Base-by-base conservation (phyloP, 2,113 vertebrate genomes). In the Dolichallabes microphthalmus region DNA sequence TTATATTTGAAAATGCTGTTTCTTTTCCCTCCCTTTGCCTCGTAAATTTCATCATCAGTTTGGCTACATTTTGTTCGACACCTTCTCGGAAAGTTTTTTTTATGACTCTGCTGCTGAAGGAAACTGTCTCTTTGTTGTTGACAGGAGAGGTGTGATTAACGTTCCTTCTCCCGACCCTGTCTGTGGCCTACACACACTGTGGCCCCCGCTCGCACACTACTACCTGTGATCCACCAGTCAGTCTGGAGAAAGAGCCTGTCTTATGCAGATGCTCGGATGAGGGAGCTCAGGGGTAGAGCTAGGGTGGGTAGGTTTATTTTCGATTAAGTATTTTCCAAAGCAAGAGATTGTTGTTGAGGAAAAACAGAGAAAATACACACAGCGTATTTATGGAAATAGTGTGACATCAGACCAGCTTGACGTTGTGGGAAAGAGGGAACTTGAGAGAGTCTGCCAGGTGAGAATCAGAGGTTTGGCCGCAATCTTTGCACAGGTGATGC, bases 141-240 rank as follows among this genome's bases (percentile, higher is more conserved):
- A 93, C 92, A 92, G 91, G 89, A 93, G 87, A 90, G 91, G 86
- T 77, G 90, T 94, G 92, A 94, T 94, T 95, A 94, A 93, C 92
- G 88, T 93, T 91, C 92, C 92, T 93, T 92, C 92, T 93, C 80
- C 91, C 94, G 90, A 93, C 92, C 92, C 91, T 92, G 90, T 88
- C 90, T 92, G 90, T 90, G 89, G 92, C 91, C 86, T 84, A 86
- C 86, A 87, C 91, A 73, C 53, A 69, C 69, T 45, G 45, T 45
- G 45, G 6, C 45, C 0, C 45, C 45, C 45, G 45, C 45, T 6
- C 22, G 69, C 76, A 80, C 32, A 68, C 27, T 14, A 39, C 39
- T 85, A 69, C 63, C 53, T 58, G 53, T 79, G 30, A 71, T 58
- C 64, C 32, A 79, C 79, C 73, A 84, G 19, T 27, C 60, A 45